Evolutionary conservation across 2,797 vertebrate species (phyloP), one percentile per base, ranked within the genome.

Genomic region (Fistularia tabacaria): DNA sequence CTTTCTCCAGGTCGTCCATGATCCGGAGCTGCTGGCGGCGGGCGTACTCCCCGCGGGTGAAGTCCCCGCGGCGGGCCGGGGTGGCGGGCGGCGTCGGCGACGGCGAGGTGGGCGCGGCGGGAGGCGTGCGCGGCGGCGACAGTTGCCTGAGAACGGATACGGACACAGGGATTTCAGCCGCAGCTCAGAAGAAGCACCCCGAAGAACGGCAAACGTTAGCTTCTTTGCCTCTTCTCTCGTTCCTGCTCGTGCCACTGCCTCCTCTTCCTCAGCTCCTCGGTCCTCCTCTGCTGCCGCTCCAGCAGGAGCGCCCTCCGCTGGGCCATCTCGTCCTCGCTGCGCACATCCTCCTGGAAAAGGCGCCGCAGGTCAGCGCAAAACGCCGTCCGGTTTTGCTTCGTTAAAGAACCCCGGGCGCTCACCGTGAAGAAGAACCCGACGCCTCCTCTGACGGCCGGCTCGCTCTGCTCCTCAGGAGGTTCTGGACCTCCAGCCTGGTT

Each of bases 1-100:
- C 90, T 84, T 93, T 95, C 55, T 92, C 94, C 43, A 97, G 74
- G 68, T 97, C 93, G 0, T 92, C 89, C 94, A 97, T 95, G 37
- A 97, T 77, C 81, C 87, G 91, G 39, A 97, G 89, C 73, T 96
- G 94, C 0, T 94, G 93, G 1, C 94, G 79, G 4, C 86, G 73
- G 3, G 90, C 87, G 1, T 96, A 93, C 71, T 96, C 94, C 0
- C 53, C 80, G 41, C 89, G 81, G 0, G 93, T 95, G 79, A 97
- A 96, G 1, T 88, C 90, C 0, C 91, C 93, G 0, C 93, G 81
- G 9, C 92, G 86, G 15, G 44, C 79, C 0, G 88, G 88, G 1
- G 90, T 90, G 6, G 84, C 80, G 0, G 89, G 89, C 49, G 89
- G 87, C 0, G 88, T 90, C 36, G 71, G 75, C n/a, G 74, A 86